Evolutionary conservation across 2,888 invertebrate genomes (phyloP).

Genomic region (Ichneumoninae sp.): DNA sequence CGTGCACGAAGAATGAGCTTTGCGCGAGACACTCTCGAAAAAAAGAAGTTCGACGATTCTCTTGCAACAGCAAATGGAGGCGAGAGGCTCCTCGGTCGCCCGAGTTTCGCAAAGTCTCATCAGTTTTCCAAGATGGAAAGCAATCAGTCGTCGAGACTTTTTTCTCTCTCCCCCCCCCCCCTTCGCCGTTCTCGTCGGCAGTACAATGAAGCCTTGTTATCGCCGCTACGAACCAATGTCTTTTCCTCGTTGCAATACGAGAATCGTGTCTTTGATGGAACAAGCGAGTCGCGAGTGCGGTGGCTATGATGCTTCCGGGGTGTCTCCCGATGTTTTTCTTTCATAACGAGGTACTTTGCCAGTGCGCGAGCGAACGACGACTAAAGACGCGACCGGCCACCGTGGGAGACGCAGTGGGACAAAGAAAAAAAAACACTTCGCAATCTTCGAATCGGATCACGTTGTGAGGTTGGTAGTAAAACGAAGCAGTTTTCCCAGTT

Average conservation of each 20-base stretch:
- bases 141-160: conserved; percentile 57
- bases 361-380: conserved; percentile 7
- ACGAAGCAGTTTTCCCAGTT: conserved; percentile 56
- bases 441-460: conserved; percentile 72
- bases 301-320: conserved; percentile 21
- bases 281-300: conserved; percentile 6
- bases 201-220: conserved; percentile 62
- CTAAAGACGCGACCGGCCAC: neutral
- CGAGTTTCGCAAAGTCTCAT: conserved; percentile 50
- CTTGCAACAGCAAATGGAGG: conserved; percentile 47
- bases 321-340: conserved; percentile 13
- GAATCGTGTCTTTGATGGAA: conserved; percentile 42
- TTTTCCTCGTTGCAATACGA: conserved; percentile 54
- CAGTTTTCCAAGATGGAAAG: conserved; percentile 57
- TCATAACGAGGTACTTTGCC: conserved; percentile 70
- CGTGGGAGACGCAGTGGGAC: conserved; percentile 12
- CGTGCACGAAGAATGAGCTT: neutral
- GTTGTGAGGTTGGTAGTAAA: conserved; percentile 64
- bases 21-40: no score
- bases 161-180: conserved; percentile 1
- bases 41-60: conserved; percentile 43
- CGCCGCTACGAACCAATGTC: conserved; percentile 40
- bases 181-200: neutral
- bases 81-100: conserved; percentile 32
- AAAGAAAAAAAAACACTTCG: conserved; percentile 34